Evolutionary conservation across 2,888 invertebrate genomes (phyloP).

Genomic region (Drosophila diplacantha): DNA sequence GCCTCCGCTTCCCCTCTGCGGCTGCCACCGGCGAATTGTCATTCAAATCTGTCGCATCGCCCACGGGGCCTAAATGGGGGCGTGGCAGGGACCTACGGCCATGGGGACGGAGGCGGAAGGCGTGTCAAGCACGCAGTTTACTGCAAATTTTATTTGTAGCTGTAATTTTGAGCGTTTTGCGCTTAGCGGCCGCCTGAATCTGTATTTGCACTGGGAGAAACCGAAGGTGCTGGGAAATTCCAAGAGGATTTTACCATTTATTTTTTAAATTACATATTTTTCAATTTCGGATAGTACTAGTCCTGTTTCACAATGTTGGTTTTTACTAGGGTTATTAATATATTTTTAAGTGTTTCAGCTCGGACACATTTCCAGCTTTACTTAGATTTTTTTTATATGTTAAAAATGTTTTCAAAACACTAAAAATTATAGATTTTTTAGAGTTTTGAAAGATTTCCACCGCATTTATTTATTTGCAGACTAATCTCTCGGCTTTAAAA

Average conservation of each 20-base stretch:
- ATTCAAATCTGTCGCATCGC: slow-evolving; percentile 58
- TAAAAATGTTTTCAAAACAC: neutral
- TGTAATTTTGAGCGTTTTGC: slow-evolving; percentile 68
- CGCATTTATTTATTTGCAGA: neutral
- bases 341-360: neutral
- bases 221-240: neutral
- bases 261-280: neutral
- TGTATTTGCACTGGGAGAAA: slow-evolving; percentile 13
- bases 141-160: slow-evolving; percentile 64
- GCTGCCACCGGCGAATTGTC: slow-evolving; percentile 55
- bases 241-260: neutral
- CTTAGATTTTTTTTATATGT: no score
- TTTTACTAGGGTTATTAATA: neutral
- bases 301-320: no score
- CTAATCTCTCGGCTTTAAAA: no score
- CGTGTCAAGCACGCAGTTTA: slow-evolving; percentile 45
- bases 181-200: slow-evolving; percentile 43
- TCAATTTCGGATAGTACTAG: neutral
- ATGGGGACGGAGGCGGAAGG: neutral
- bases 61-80: slow-evolving; percentile 31
- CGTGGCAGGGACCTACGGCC: neutral
- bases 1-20: slow-evolving; percentile 7
- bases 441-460: neutral
- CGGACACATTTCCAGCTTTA: neutral
- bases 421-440: neutral